Evolutionary conservation across 2,888 invertebrate species (phyloP).

Genomic region (Priocnemis perturbator): DNA sequence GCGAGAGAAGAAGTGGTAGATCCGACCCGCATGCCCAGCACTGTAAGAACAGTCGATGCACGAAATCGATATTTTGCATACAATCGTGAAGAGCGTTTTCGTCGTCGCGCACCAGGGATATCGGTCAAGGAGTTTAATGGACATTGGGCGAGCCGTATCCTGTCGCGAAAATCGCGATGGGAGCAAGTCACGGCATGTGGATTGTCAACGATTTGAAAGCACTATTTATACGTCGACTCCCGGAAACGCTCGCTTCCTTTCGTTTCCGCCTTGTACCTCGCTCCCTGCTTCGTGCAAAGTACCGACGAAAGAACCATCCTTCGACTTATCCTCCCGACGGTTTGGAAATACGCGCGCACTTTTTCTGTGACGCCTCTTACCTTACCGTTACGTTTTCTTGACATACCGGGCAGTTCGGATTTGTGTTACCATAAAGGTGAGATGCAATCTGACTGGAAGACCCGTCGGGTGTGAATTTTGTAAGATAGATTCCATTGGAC

Average conservation of each 20-base stretch:
- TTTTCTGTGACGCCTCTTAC: too few relatives aligned
- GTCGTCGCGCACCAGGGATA: conserved; percentile 54
- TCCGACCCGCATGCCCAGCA: conserved; percentile 6
- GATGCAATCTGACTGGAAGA: too few relatives aligned
- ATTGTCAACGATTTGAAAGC: conserved; percentile 27
- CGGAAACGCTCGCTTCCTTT: too few relatives aligned
- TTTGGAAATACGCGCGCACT: too few relatives aligned
- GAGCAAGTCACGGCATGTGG: conserved; percentile 15
- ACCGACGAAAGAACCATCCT: too few relatives aligned
- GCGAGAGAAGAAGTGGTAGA: conserved; percentile 19
- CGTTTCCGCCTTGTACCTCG: too few relatives aligned
- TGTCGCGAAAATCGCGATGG: conserved; percentile 33
- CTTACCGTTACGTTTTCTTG: too few relatives aligned
- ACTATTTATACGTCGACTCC: conserved; percentile 19
- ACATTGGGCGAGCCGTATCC: conserved; percentile 31
- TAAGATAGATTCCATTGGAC: conserved; percentile 48
- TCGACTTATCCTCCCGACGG: too few relatives aligned
- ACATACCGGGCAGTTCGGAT: too few relatives aligned
- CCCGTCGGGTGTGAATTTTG: conserved; percentile 34
- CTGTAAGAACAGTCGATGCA: conserved; percentile 39
- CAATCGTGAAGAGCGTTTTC: conserved; percentile 54
- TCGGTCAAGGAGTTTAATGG: conserved; percentile 57
- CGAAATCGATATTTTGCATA: conserved; percentile 64
- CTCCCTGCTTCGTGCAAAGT: too few relatives aligned
- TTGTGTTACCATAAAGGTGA: too few relatives aligned